Base-by-base conservation (phyloP, 2,888 invertebrate species). In the Microplitis manilae region DNA sequence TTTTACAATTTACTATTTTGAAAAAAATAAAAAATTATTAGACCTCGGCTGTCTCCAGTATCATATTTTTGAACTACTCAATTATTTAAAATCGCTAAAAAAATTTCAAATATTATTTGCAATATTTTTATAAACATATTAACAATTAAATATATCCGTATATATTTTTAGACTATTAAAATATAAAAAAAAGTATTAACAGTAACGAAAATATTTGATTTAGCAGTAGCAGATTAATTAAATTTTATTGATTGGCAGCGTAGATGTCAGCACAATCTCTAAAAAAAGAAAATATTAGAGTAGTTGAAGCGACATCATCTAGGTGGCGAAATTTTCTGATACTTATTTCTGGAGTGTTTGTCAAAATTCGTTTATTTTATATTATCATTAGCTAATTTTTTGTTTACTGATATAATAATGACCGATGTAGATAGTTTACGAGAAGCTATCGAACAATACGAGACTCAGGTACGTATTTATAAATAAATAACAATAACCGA, bases 391-490 rank as follows among this genome's bases (percentile, higher is more conserved):
- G 50, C 50, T 73, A 9, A 59, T 9, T 17, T 73, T 73, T 73
- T 67, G 40, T 73, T 73, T 59, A 59, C 59, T 73, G 59, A n/a
- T 8, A 40, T 30, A 62, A 81, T 76, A 70, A 87, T 87, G 87
- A 81, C 85, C 73, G 85, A 87, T 75, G 76, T 80, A 15, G 80
- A 82, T 30, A 84, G 83, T 77, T 82, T 88, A 70, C 84, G 79
- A 60, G 84, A 86, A 77, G 78, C 86, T 30, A 84, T 89, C 64
- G 78, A 79, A 67, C 86, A 89, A 61, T 89, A 89, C 77, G 84
- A 89, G 77, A 79, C 77, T n/a, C 89, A 89, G 85, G 88, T 89
- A 83, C 73, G 39, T 30, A 8, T 67, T 39, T 64, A n/a, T n/a
- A n/a, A 40, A 0, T 50, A 39, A 65, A 65, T 59, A 68, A 20